phyloP scores from a whole-genome alignment of 2,888 invertebrate genomes.

The Julus scandinavius region DNA sequence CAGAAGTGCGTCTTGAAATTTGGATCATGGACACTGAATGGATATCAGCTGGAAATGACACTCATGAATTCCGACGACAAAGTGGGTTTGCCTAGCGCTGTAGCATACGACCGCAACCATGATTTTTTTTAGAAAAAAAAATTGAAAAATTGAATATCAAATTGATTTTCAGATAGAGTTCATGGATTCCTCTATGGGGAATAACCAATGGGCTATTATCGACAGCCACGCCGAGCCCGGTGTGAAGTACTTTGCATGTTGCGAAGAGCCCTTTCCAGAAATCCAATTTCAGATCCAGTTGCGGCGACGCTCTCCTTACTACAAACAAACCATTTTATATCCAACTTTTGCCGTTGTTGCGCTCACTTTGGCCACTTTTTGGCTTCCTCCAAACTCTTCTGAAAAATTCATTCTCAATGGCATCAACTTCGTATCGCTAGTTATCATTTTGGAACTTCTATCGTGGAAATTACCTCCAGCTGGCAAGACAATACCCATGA shows the following conservation, averaged over 20 bases:
- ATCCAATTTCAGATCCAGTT: slow-evolving; percentile 48
- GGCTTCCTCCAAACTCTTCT: slow-evolving; percentile 53
- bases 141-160: background rate
- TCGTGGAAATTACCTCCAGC: slow-evolving; percentile 55
- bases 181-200: slow-evolving; percentile 31
- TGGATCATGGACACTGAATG: slow-evolving; percentile 48
- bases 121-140: background rate
- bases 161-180: slow-evolving; percentile 24
- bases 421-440: slow-evolving; percentile 16
- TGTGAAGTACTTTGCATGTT: slow-evolving; percentile 52
- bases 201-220: slow-evolving; percentile 54
- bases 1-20: slow-evolving; percentile 53
- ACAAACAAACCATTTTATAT: slow-evolving; percentile 51
- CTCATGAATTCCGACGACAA: background rate
- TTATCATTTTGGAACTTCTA: slow-evolving; percentile 52
- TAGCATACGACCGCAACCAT: too few relatives aligned
- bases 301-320: slow-evolving; percentile 49
- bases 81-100: background rate
- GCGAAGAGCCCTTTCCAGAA: slow-evolving; percentile 52
- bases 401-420: slow-evolving; percentile 50
- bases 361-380: slow-evolving; percentile 51
- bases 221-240: background rate
- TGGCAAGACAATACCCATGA: slow-evolving; percentile 55
- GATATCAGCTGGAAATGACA: slow-evolving; percentile 48
- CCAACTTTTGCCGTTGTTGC: slow-evolving; percentile 46